Conservation (phyloP, 2,113 vertebrate genomes). For the Misgurnus mizolepis region DNA sequence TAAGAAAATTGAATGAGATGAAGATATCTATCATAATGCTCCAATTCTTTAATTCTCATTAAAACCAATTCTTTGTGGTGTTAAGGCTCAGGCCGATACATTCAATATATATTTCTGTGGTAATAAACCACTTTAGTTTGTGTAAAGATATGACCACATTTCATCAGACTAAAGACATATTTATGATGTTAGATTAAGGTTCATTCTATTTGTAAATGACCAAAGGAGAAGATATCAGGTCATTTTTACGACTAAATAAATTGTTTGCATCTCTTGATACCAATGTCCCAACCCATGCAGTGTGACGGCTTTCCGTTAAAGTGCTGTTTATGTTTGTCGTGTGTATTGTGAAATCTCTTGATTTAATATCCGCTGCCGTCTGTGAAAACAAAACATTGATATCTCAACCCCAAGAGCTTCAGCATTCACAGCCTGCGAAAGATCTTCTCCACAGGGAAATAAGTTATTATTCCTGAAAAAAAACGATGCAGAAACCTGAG, state of each 20-base stretch:
- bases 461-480: constrained; percentile 14
- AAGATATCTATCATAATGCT: no score
- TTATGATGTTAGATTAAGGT: constrained; percentile 40
- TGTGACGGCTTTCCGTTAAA: constrained; percentile 10
- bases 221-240: neutral
- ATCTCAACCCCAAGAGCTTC: neutral
- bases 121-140: neutral
- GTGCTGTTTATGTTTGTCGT: constrained; percentile 26
- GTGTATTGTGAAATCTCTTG: neutral
- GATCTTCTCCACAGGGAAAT: neutral
- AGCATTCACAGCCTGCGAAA: neutral
- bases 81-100: neutral
- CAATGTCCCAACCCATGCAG: neutral
- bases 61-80: no score
- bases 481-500: neutral
- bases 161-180: constrained; percentile 22
- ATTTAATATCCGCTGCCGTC: constrained; percentile 27
- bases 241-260: constrained; percentile 50
- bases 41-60: no score
- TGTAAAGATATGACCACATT: neutral
- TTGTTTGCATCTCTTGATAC: constrained; percentile 28
- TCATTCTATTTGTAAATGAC: constrained; percentile 26
- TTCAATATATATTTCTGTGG: no score
- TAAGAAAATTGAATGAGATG: no score
- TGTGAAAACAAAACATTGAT: constrained; percentile 1